Evolutionary conservation across 2,113 vertebrate species (phyloP), one percentile per base, ranked within the genome.

Genomic region (Leucoraja erinaceus): DNA sequence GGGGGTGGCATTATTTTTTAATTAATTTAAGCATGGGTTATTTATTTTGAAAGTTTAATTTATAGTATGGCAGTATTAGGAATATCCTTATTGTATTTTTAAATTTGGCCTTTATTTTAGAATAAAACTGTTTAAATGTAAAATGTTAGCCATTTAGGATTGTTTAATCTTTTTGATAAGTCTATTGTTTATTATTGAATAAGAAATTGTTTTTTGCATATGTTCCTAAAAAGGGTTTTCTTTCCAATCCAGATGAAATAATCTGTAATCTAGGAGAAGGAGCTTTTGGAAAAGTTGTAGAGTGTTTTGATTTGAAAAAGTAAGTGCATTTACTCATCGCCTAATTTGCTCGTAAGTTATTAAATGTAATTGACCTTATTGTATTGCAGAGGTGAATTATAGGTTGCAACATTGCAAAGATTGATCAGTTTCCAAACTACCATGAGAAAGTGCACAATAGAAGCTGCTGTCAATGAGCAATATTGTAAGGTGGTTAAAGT

Each of bases 231-330:
- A 25, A 10, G 25, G 9, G 25, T 54, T 97, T 95, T 96, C 90
- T 96, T 95, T 95, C 94, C 16, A 95, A 96, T 97, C 95, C 98
- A 99, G 98, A 99, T 99, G 98, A 99, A 96, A 98, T 99, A 95
- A 95, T 99, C 96, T 96, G 97, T 92, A 98, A 97, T 96, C 96
- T 99, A 95, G 98, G 98, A 96, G 98, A 99, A 96, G 98, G 98
- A 94, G 98, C 98, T 94, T 99, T 99, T 98, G 98, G 98, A 94
- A 99, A 98, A 96, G 98, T 99, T 22, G 98, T 98, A 66, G 98
- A 99, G 94, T 99, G 98, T 95, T 97, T 98, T 95, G 98, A 99
- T 96, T 97, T 97, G 94, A 95, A 94, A 93, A 96, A 96, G 97
- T 97, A 96, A 96, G 97, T 3, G 59, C 4, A 10, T 88, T 28